phyloP scores from a whole-genome alignment of 2,113 vertebrate species.

The Gorsachius goisagi region DNA sequence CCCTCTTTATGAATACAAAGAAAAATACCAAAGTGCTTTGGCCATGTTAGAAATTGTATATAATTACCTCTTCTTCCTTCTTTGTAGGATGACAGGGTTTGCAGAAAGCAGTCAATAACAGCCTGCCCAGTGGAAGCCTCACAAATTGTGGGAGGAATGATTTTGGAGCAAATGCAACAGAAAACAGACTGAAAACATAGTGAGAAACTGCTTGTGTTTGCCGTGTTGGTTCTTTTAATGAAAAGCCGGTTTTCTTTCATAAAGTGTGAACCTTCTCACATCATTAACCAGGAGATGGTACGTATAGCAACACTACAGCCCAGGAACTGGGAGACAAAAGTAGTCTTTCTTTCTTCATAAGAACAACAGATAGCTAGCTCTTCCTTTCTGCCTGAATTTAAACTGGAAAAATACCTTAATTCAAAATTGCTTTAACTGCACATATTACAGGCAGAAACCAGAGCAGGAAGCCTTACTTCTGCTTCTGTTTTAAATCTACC shows the following conservation, averaged over 20 bases:
- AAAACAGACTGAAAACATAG: not conserved
- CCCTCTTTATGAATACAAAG: not conserved
- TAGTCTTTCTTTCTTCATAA: not conserved
- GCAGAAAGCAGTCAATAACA: not conserved
- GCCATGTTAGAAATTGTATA: not conserved
- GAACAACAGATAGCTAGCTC: not conserved
- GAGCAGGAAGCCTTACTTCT: slow-evolving; percentile 16
- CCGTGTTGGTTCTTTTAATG: not conserved
- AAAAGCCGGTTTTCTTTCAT: not conserved
- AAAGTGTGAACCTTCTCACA: not conserved
- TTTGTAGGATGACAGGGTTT: not conserved
- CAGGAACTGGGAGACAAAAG: not conserved
- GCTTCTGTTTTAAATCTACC: slow-evolving; percentile 22
- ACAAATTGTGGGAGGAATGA: not conserved
- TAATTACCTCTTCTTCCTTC: not conserved
- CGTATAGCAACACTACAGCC: not conserved
- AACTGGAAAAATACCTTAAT: not conserved
- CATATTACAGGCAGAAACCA: not conserved
- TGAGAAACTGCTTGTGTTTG: not conserved
- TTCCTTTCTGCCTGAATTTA: not conserved
- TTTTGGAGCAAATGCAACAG: not conserved
- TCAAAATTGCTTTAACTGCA: not conserved
- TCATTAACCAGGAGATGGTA: not conserved
- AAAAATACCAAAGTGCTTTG: not conserved
- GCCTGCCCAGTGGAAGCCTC: not conserved